A percentile compares a stretch with the other conserved stretches of the same genome.
Evolutionary conservation across 2,888 invertebrate species (phyloP).

Genomic region (Tetramorium bicarinatum): DNA sequence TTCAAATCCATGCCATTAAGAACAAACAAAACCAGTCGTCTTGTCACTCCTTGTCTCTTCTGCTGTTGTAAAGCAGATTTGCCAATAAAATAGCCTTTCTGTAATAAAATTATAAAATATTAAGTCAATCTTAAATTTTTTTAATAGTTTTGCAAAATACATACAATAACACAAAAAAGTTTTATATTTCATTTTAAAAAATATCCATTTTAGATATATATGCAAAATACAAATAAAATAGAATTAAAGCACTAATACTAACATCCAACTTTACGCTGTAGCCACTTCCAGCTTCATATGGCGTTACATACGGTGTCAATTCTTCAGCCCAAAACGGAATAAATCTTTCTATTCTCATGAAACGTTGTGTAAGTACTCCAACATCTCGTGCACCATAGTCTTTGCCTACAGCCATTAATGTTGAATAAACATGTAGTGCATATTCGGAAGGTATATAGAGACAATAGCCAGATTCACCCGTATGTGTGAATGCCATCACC

Average conservation of each 20-base stretch:
- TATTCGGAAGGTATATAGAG: slow-evolving; percentile 91
- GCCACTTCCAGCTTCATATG: slow-evolving; percentile 89
- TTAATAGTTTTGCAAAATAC: neutral
- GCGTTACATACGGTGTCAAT: slow-evolving; percentile 88
- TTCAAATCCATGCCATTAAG: slow-evolving; percentile 89
- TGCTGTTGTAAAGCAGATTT: slow-evolving; percentile 89
- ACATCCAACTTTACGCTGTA: slow-evolving; percentile 89
- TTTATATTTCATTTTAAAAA: neutral
- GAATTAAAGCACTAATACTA: slow-evolving; percentile 55
- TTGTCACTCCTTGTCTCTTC: slow-evolving; percentile 88
- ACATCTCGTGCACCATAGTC: slow-evolving; percentile 91
- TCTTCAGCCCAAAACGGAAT: slow-evolving; percentile 92
- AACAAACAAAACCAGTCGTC: slow-evolving; percentile 89
- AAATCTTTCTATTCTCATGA: slow-evolving; percentile 90
- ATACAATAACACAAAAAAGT: neutral
- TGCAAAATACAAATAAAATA: neutral
- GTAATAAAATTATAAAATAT: slow-evolving; percentile 40
- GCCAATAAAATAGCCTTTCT: slow-evolving; percentile 90
- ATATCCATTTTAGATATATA: neutral
- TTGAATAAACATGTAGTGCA: slow-evolving; percentile 91
- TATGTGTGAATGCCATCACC: slow-evolving; percentile 91
- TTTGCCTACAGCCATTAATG: slow-evolving; percentile 89
- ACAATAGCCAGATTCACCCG: slow-evolving; percentile 91
- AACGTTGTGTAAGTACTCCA: slow-evolving; percentile 90
- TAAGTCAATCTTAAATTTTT: neutral